Conservation (phyloP, 1,140 invertebrate genomes). For the Caenorhabditis elegans region DNA sequence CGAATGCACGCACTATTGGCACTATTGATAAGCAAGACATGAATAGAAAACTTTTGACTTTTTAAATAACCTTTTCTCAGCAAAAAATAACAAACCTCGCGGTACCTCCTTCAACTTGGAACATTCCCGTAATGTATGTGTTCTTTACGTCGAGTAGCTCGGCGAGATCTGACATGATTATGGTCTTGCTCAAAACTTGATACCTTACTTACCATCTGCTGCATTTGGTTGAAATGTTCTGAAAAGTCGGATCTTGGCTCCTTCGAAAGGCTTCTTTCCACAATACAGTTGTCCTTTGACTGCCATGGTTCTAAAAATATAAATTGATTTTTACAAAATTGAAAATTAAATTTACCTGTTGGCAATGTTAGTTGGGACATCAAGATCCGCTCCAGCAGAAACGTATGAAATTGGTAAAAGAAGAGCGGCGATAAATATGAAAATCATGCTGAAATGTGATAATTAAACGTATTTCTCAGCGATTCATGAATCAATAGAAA, state of each 20-base stretch:
- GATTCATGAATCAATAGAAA: too few relatives aligned
- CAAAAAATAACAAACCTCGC: background rate
- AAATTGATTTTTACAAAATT: background rate
- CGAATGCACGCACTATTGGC: too few relatives aligned
- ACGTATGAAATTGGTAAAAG: background rate
- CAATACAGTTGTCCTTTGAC: constrained; percentile 36
- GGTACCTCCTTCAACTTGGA: constrained; percentile 34
- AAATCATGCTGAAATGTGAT: background rate
- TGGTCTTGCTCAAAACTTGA: too few relatives aligned
- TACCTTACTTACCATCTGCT: background rate
- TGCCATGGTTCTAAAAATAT: constrained; percentile 5
- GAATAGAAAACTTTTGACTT: too few relatives aligned
- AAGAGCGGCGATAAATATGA: background rate
- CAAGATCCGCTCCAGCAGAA: background rate
- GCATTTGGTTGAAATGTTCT: constrained; percentile 16
- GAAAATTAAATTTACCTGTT: background rate
- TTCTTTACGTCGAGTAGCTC: constrained; percentile 30
- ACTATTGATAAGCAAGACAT: too few relatives aligned
- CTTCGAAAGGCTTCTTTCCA: constrained; percentile 30
- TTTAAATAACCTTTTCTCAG: background rate
- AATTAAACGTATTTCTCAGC: background rate
- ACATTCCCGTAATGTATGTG: constrained; percentile 31
- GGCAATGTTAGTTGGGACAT: constrained; percentile 20
- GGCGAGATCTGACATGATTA: background rate
- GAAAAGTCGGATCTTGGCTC: constrained; percentile 38